Base-by-base conservation (phyloP, 2,797 vertebrate genomes). In the Sebastes goodei region DNA sequence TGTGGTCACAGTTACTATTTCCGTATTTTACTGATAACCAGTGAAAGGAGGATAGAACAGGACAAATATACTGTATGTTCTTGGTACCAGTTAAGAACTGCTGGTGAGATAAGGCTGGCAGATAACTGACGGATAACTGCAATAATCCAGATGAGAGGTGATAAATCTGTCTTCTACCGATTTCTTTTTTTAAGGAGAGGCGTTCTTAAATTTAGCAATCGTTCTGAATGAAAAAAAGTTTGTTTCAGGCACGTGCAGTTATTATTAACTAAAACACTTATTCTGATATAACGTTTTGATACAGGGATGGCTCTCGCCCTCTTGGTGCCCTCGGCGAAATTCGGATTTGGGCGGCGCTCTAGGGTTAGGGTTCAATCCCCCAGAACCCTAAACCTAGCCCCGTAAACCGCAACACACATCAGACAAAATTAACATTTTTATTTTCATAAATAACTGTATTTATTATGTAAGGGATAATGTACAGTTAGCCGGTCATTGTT, bases 331-430 rank as follows among this genome's bases (percentile, higher is more conserved):
- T 46, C 2, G 15, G 42, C 1, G 42, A 46, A 46, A 46, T 46
- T 46, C 1, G 6, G 42, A 17, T 46, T 46, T 46, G 42, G 15
- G 42, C 15, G 42, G 42, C 15, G 0, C 15, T 42, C 0, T 46
- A 46, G 42, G 42, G 42, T 46, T 46, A 46, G 7, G 15, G 15
- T 17, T 46, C 42, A 46, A 46, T 0, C 42, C 42, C 42, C 15
- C 15, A 42, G 14, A 46, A 46, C 1, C 42, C 42, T 0, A 17
- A 46, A 38, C 0, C 12, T 38, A 38, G 12, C 35, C 35, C 35
- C 35, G 35, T 38, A 38, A 38, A 46, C 42, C 15, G 7, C 42
- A 46, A 17, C 15, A 17, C 42, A 46, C 3, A 46, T 46, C 42
- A 46, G 42, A 46, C 42, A 46, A 46, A 46, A 46, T 46, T 7